These are phyloP conservation scores for Decapterus maruadsi DNA, from an alignment of 2,797 vertebrate species.

Conservation along the genomic window DNA sequence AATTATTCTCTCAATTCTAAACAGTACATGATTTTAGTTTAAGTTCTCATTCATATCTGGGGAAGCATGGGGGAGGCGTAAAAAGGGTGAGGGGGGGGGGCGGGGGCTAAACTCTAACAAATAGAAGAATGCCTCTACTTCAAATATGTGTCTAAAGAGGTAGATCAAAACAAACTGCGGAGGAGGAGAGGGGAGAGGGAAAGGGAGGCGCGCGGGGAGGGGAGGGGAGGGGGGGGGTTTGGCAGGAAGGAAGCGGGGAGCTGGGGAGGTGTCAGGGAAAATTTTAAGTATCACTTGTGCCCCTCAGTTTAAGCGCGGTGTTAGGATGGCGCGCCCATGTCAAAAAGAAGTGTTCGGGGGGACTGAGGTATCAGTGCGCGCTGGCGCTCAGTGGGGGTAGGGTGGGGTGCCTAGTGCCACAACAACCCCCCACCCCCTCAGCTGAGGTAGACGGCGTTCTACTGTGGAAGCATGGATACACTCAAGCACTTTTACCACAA, in stretches of 20 bases:
- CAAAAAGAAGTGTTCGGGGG: constrained; percentile 88
- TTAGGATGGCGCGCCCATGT: constrained; percentile 87
- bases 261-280: constrained; percentile 59
- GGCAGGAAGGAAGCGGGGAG: constrained; percentile 41
- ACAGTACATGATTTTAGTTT: constrained; percentile 88
- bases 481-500: constrained; percentile 91
- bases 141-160: constrained; percentile 94
- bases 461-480: constrained; percentile 94
- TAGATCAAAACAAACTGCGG: constrained; percentile 94
- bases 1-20: constrained; percentile 84
- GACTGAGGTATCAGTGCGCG: constrained; percentile 91
- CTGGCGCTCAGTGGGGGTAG: constrained; percentile 85
- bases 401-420: constrained; percentile 85
- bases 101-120: constrained; percentile 87
- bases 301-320: constrained; percentile 86
- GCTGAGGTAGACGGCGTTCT: constrained; percentile 94
- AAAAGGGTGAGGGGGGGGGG: constrained; percentile 68
- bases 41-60: constrained; percentile 64
- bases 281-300: constrained; percentile 89
- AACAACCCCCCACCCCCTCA: constrained; percentile 84
- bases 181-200: constrained; percentile 15
- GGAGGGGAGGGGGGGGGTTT: constrained; percentile 25
- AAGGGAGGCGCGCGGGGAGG: neutral
- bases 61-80: constrained; percentile 58
- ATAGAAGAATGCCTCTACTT: constrained; percentile 95